Evolutionary conservation across 1,140 invertebrate genomes (phyloP), one percentile per base, ranked within the genome.

Genomic region (Zaprionus tsacasi): DNA sequence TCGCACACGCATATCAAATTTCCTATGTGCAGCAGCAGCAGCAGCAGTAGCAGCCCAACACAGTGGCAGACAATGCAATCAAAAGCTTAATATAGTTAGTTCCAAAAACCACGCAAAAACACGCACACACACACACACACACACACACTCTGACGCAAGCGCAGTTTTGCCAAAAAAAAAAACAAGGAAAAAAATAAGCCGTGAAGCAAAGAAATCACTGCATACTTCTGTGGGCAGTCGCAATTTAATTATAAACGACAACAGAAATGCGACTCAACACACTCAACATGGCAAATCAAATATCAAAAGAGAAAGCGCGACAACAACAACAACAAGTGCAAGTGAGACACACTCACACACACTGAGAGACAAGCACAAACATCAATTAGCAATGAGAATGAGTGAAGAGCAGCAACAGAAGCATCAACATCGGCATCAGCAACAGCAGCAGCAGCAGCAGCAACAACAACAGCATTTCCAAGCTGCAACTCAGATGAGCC

Each of bases 201-300:
- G 10, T 3, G 11, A 25, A 8, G 10, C 3, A 25, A 48, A 69
- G 56, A 78, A 66, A 45, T 63, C 38, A 58, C 52, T 57, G 72
- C 77, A 81, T 80, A 80, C 78, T 78, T 80, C 70, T 80, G 61
- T 69, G 75, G 67, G 63, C 52, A 69, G 21, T 21, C 21, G 40
- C 63, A 72, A 87, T 88, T 87, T 88, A 83, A 87, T 87, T 87
- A 88, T 88, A 71, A 76, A 79, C 71, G 66, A 74, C 59, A 76
- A 55, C 56, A 45, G 40, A 7, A 45, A 45, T 15, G 7, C 40
- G 40, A 74, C 43, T 63, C 21, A 2, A 21, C 21, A n/a, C 40
- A 57, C 27, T 35, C 38, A 70, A 73, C 61, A 73, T 72, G 79
- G 74, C 70, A 88, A 88, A 87, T 87, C 83, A 88, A 87, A 87